These are phyloP conservation scores for Diploptera punctata DNA, from an alignment of 2,888 invertebrate genomes.

Conservation along the genomic window DNA sequence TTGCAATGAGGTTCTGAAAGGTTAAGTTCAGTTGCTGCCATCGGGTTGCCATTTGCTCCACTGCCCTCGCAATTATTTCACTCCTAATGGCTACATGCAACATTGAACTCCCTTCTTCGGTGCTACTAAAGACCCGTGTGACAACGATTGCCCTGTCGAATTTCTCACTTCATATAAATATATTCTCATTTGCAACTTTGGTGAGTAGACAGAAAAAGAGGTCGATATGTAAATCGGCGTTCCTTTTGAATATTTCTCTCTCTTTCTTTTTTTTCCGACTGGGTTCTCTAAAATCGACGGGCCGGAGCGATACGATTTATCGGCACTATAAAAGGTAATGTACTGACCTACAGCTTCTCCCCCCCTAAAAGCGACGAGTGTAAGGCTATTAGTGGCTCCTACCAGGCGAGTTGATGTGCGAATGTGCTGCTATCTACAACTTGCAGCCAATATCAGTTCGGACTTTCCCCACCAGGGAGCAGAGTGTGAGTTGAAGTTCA, in stretches of 20 bases:
- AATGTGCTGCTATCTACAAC: slow-evolving; percentile 23
- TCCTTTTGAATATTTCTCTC: not conserved
- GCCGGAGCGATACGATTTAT: slow-evolving; percentile 14
- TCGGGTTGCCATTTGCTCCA: too few relatives aligned
- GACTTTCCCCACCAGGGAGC: not conserved
- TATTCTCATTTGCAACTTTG: too few relatives aligned
- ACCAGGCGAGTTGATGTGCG: slow-evolving; percentile 13
- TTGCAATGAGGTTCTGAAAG: too few relatives aligned
- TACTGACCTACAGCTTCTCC: slow-evolving; percentile 11
- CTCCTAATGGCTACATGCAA: too few relatives aligned
- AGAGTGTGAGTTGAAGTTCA: not conserved
- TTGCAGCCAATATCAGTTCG: slow-evolving; percentile 23
- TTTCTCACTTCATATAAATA: too few relatives aligned
- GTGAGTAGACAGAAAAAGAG: too few relatives aligned
- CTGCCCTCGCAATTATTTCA: too few relatives aligned
- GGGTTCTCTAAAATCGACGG: slow-evolving; percentile 2
- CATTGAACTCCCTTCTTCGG: too few relatives aligned
- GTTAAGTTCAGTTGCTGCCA: too few relatives aligned
- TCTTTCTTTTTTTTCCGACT: not conserved
- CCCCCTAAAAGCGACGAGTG: slow-evolving; percentile 7
- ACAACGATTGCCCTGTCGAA: too few relatives aligned
- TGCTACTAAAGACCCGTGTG: too few relatives aligned
- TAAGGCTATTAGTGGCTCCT: slow-evolving; percentile 27
- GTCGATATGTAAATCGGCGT: slow-evolving; percentile 14
- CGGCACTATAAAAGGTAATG: slow-evolving; percentile 27